Conservation (phyloP, 2,797 vertebrate species). For the Sebastes kiyomatsui region DNA sequence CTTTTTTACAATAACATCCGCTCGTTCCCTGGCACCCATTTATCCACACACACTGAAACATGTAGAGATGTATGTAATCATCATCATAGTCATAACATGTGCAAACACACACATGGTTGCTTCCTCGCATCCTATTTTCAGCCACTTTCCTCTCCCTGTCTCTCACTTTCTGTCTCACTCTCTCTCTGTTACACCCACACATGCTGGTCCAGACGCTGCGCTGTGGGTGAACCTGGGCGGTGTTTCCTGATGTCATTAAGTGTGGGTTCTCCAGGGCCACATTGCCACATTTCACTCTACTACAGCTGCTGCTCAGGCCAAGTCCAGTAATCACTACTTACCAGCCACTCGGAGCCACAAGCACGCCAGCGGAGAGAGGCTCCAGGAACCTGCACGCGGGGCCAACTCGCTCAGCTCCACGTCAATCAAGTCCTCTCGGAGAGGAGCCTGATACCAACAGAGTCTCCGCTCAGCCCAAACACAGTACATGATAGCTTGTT, state of each 20-base stretch:
- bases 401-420: constrained; percentile 33
- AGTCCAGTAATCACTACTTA: constrained; percentile 71
- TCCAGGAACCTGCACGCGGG: constrained; percentile 17
- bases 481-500: constrained; percentile 26
- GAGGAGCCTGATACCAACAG: constrained; percentile 35
- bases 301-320: constrained; percentile 57
- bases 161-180: not conserved
- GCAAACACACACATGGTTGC: constrained; percentile 3
- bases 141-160: not conserved
- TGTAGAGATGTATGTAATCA: too few species aligned
- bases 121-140: constrained; percentile 31
- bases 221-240: constrained; percentile 66
- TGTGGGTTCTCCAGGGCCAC: constrained; percentile 58
- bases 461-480: constrained; percentile 31
- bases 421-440: constrained; percentile 55
- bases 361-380: constrained; percentile 43
- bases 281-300: constrained; percentile 62
- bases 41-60: not conserved
- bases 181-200: constrained; percentile 27
- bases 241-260: constrained; percentile 71
- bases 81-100: not conserved
- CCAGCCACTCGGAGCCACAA: constrained; percentile 56
- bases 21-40: not conserved
- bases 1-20: not conserved
- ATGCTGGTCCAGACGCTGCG: constrained; percentile 32